Evolutionary conservation across 2,888 invertebrate genomes (phyloP), one percentile per base, ranked within the genome.

Genomic region (Caenorhabditis wallacei): DNA sequence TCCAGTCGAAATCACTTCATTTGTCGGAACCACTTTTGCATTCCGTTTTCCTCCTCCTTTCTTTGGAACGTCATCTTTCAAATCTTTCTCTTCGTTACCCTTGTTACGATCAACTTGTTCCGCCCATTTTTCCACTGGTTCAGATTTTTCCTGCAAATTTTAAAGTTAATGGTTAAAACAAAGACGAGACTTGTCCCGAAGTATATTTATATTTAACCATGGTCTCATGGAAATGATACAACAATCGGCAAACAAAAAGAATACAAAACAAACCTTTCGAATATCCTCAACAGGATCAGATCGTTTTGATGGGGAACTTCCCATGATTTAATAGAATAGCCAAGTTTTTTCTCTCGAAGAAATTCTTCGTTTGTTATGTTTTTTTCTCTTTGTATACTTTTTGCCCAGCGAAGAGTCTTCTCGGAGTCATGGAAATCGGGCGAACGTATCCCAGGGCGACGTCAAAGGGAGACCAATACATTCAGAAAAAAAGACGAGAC

Each of bases 11-110:
- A 54, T 43, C 1, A 13, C 51, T n/a, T 74, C 80, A 26, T 24
- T 46, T 2, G 66, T 37, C n/a, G 84, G 84, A 2, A 68, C 63
- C 26, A 84, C 84, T 64, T 84, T 84, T 1, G 84, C 72, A 24
- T 74, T 79, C 8, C 75, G 63, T 54, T 79, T 81, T 40, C 80
- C 84, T 43, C 63, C 63, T 26, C 57, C 57, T 13, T 63, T 48
- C 35, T 63, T 75, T n/a, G 70, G 70, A n/a, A 57, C 43, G 18
- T 69, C 72, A 3, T 69, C 71, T 20, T 63, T 59, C 20, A 18
- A 1, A 4, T 61, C 26, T 16, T 26, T 7, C 7, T 56, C 54
- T 4, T 71, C 66, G 16, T 4, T 8, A 20, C 18, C 8, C 30
- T 46, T n/a, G 7, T 57, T 64, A 8, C 64, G 46, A 7, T 70